Conservation (phyloP, 1,140 invertebrate genomes). For the Drosophila quadrilineata region DNA sequence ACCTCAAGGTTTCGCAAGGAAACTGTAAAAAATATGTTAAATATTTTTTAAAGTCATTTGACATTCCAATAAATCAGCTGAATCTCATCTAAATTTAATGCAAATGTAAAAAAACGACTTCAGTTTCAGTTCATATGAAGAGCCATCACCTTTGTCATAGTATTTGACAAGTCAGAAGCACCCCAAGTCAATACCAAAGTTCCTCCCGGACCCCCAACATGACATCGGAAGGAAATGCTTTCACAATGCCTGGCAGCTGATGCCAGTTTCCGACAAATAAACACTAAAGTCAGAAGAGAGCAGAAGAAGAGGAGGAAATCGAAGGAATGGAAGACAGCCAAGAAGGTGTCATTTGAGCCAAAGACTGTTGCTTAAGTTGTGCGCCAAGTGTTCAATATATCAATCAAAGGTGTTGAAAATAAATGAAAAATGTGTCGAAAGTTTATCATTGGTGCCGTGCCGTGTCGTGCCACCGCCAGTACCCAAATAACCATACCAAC, state of each 20-base stretch:
- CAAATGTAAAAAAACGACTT: slow-evolving; percentile 15
- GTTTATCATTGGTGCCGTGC: slow-evolving; percentile 61
- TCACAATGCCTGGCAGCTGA: slow-evolving; percentile 63
- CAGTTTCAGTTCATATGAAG: slow-evolving; percentile 45
- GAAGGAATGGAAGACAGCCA: too few relatives aligned
- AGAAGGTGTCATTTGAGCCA: slow-evolving; percentile 22
- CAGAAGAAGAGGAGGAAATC: background rate
- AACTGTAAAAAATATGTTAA: background rate
- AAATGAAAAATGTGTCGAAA: slow-evolving; percentile 79
- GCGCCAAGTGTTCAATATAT: slow-evolving; percentile 79
- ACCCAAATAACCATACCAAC: background rate
- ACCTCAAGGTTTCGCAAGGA: background rate
- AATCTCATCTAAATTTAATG: background rate
- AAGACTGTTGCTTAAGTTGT: slow-evolving; percentile 72
- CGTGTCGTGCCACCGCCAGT: slow-evolving; percentile 1
- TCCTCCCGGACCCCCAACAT: background rate
- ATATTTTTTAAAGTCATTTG: too few relatives aligned
- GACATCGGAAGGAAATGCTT: slow-evolving; percentile 48
- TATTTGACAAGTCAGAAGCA: slow-evolving; percentile 57
- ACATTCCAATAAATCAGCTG: too few relatives aligned
- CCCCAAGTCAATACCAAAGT: background rate
- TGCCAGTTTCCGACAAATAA: slow-evolving; percentile 46
- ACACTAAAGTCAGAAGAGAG: background rate
- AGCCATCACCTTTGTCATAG: slow-evolving; percentile 68
- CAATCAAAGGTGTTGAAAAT: slow-evolving; percentile 79